Evolutionary conservation across 2,113 vertebrate species (phyloP).

Genomic region (Pterophyllum scalare): DNA sequence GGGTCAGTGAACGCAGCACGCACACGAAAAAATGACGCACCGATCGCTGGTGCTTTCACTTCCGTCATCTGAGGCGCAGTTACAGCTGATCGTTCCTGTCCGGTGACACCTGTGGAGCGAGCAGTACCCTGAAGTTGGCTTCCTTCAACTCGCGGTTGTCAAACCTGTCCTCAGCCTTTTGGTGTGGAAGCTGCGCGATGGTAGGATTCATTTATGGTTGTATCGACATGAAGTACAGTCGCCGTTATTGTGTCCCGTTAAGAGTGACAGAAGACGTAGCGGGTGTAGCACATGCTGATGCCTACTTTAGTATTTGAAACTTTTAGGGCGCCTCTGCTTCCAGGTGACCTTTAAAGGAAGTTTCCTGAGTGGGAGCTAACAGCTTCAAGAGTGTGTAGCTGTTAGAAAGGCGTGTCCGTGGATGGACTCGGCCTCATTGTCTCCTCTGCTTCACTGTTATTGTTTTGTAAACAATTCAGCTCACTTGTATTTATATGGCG

Average conservation of each 20-base stretch:
- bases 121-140: neutral
- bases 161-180: neutral
- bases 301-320: neutral
- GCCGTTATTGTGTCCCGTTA: neutral
- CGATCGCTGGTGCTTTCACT: neutral
- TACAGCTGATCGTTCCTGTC: neutral
- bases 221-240: accelerated
- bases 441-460: neutral
- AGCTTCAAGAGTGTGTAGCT: neutral
- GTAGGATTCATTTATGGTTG: neutral
- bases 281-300: no score
- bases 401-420: neutral
- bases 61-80: neutral
- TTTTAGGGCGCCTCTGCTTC: neutral
- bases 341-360: neutral
- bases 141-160: neutral
- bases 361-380: neutral
- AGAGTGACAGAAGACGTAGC: no score
- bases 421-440: neutral
- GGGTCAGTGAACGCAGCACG: neutral
- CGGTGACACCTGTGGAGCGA: neutral
- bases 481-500: no score
- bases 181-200: neutral
- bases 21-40: neutral
- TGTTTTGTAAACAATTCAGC: neutral